Evolutionary conservation across 2,797 vertebrate species (phyloP).

Genomic region (Acipenser ruthenus): DNA sequence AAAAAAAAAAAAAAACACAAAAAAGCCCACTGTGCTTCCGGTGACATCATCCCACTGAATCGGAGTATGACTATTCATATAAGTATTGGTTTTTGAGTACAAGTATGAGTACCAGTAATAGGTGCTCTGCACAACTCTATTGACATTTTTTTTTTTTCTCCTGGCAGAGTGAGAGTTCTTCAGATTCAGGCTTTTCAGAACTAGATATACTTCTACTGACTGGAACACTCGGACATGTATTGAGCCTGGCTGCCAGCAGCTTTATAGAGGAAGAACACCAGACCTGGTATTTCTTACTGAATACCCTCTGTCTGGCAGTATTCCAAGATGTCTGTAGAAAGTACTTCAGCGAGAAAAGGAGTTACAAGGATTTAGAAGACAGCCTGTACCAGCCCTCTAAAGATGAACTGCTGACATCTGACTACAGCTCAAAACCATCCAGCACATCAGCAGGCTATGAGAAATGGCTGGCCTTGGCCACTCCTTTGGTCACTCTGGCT

Average conservation of each 20-base stretch:
- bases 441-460: slow-evolving; percentile 32
- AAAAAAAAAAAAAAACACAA: too few relatives aligned
- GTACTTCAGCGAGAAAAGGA: slow-evolving; percentile 53
- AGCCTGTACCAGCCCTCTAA: slow-evolving; percentile 6
- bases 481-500: slow-evolving; percentile 71
- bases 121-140: slow-evolving; percentile 8
- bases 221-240: slow-evolving; percentile 75
- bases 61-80: too few relatives aligned
- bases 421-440: slow-evolving; percentile 11
- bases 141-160: slow-evolving; percentile 11
- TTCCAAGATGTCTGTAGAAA: slow-evolving; percentile 78
- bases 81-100: neutral
- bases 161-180: slow-evolving; percentile 33
- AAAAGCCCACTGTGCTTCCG: too few relatives aligned
- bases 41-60: too few relatives aligned
- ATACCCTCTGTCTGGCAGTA: slow-evolving; percentile 78
- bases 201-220: slow-evolving; percentile 70
- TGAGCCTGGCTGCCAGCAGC: slow-evolving; percentile 86
- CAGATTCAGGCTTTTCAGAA: slow-evolving; percentile 65
- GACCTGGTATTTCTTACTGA: slow-evolving; percentile 92
- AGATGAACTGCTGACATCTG: slow-evolving; percentile 17
- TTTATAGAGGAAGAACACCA: slow-evolving; percentile 96
- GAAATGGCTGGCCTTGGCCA: slow-evolving; percentile 75
- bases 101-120: slow-evolving; percentile 17
- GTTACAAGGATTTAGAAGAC: accelerated